Evolutionary conservation across 2,888 invertebrate genomes (phyloP), one percentile per base, ranked within the genome.

Genomic region (Brassicogethes aeneus): DNA sequence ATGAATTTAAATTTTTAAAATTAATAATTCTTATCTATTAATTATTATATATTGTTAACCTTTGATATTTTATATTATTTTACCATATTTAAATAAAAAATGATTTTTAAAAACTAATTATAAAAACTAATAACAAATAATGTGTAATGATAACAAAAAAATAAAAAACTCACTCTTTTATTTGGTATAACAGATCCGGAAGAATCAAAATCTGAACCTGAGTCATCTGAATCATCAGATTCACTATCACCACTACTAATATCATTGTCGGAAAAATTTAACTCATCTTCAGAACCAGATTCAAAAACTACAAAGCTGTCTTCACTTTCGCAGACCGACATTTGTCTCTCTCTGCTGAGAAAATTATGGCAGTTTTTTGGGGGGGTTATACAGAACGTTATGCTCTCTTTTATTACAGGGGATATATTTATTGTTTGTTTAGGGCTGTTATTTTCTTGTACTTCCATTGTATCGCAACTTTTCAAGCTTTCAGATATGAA

Each of bases 241-340:
- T 44, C 32, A 17, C 39, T 34, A n/a, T 40, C 41, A 12, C 36
- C 39, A 13, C 23, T 30, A 15, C 34, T 15, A 2, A 3, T n/a
- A 29, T 39, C 40, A 31, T 50, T 45, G 34, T 44, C 45, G 12
- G 17, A 8, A 17, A 36, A 39, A 14, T 33, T 16, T 23, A 17
- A 36, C 13, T 41, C 71, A 43, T 60, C 66, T 37, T 69, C 69
- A 0, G 64, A 61, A 1, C 70, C 72, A 37, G 71, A 70, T 3
- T 74, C 74, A 48, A 65, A 67, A 3, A 76, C 63, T 1, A 77
- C 73, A 49, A 75, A 76, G 0, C 75, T 76, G 55, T 77, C 77
- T 53, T 77, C 77, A 0, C 75, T 76, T n/a, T 73, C 75, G 37
- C 50, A 42, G 17, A 43, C 12, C 10, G 50, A 50, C 16, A 43